Base-by-base conservation (phyloP, 2,113 vertebrate genomes). In the Misgurnus mizolepis region DNA sequence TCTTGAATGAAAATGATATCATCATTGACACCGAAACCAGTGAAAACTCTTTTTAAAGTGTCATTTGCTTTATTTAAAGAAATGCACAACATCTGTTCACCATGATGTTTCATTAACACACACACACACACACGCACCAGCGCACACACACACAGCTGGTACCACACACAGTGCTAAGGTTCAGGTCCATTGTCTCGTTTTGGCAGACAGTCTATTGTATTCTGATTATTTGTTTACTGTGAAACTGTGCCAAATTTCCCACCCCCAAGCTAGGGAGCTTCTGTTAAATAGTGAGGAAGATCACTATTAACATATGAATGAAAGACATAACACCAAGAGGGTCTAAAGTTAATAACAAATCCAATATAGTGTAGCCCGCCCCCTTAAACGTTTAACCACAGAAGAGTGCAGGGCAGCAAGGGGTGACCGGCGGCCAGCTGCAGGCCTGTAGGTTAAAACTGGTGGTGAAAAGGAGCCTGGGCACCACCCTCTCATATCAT, bases 1-100 rank as follows among this genome's bases (percentile, higher is more conserved):
- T 64, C 68, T 66, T 72, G 58, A 60, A 72, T 80, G 11, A 58
- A 80, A 76, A 67, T 17, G 5, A 79, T 76, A 53, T 65, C 41
- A 67, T 53, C 50, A 62, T 6, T 47, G 76, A 64, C 55, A 72
- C 40, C 68, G 40, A 81, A 60, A 41, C 49, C 49, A 47, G 14
- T 60, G 64, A 78, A 66, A 81, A 65, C 40, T 7, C 8, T 50
- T 83, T 49, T 82, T 66, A 58, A n/a, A 76, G 80, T 86, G 76
- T 81, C 65, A 58, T 47, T 86, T 79, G 3, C 84, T 78, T 79
- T 70, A 80, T 58, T 50, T 75, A 45, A n/a, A 6, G 41, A 77
- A 87, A 88, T 83, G 86, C 71, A 82, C 82, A 82, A 87, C 91
- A 93, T 92, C 90, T 93, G 91, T 83, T 89, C 49, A 88, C 76